These are phyloP conservation scores for Parazoanthus atlanticus DNA, from an alignment of 92 coral and sea anemone species.

Conservation along the genomic window DNA sequence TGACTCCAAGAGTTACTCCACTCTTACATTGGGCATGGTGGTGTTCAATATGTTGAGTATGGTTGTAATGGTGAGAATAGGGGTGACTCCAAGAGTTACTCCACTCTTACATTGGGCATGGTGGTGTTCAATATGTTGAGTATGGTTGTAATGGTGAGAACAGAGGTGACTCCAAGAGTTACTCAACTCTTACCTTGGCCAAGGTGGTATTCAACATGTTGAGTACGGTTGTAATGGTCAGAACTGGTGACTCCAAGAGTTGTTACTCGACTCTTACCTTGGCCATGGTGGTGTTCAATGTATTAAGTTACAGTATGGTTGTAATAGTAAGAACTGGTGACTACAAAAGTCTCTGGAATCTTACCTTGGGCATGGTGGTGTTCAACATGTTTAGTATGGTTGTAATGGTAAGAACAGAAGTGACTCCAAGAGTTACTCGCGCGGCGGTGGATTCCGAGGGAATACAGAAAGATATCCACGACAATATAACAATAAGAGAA, in stretches of 20 bases:
- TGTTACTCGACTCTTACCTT: constrained; percentile 89
- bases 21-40: constrained; percentile 91
- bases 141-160: constrained; percentile 85
- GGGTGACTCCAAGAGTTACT: neutral
- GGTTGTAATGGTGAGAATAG: constrained; percentile 76
- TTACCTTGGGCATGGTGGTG: constrained; percentile 98
- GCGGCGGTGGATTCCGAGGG: constrained; percentile 98
- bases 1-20: neutral
- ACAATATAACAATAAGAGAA: constrained; percentile 89
- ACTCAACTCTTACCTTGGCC: constrained; percentile 88
- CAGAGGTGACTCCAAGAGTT: constrained; percentile 93
- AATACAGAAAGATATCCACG: constrained; percentile 99
- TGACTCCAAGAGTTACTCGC: constrained; percentile 92
- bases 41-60: constrained; percentile 90
- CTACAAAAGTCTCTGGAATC: neutral
- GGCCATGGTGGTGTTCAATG: constrained; percentile 95
- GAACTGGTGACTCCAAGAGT: constrained; percentile 89
- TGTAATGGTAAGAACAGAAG: constrained; percentile 91
- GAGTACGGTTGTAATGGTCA: constrained; percentile 86
- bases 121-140: constrained; percentile 91
- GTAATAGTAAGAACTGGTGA: constrained; percentile 51
- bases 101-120: constrained; percentile 89
- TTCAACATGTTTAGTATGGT: constrained; percentile 91
- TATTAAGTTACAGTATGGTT: constrained; percentile 71
- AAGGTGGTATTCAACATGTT: constrained; percentile 91